Evolutionary conservation across 2,797 vertebrate species (phyloP).

Genomic region (Eleutherodactylus coqui): DNA sequence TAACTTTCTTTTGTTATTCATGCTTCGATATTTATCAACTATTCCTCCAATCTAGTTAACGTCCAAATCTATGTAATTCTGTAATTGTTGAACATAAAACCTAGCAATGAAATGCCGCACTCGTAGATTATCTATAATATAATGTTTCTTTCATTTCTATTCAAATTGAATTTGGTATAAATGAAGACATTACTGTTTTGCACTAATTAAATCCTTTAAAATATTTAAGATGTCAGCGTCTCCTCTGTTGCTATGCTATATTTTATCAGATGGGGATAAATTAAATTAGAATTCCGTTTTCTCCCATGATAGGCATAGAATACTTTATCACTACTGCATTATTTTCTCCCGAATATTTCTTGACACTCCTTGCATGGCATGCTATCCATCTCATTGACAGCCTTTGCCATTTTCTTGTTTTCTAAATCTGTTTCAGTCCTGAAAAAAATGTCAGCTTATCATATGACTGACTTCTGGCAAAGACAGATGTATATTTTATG

Average conservation of each 20-base stretch:
- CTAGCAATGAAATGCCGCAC: neutral
- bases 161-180: neutral
- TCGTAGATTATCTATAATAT: neutral
- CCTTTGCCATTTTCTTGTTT: constrained; percentile 40
- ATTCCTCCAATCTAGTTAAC: neutral
- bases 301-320: neutral
- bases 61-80: neutral
- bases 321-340: constrained; percentile 36
- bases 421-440: constrained; percentile 46
- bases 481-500: constrained; percentile 32
- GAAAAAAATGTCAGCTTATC: constrained; percentile 51
- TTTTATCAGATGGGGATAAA: constrained; percentile 2
- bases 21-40: neutral
- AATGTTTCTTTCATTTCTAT: neutral
- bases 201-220: neutral
- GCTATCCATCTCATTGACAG: constrained; percentile 53
- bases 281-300: constrained; percentile 6
- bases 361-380: constrained; percentile 22
- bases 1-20: constrained; percentile 1
- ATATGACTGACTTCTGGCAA: constrained; percentile 38
- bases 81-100: constrained; percentile 7
- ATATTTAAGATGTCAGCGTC: neutral
- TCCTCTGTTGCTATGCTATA: neutral
- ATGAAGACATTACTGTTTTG: neutral
- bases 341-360: constrained; percentile 35